Percentiles rank a stretch among this genome's conserved stretches.
Evolutionary conservation across 2,113 vertebrate species (phyloP).

Genomic region (Lepisosteus oculatus): DNA sequence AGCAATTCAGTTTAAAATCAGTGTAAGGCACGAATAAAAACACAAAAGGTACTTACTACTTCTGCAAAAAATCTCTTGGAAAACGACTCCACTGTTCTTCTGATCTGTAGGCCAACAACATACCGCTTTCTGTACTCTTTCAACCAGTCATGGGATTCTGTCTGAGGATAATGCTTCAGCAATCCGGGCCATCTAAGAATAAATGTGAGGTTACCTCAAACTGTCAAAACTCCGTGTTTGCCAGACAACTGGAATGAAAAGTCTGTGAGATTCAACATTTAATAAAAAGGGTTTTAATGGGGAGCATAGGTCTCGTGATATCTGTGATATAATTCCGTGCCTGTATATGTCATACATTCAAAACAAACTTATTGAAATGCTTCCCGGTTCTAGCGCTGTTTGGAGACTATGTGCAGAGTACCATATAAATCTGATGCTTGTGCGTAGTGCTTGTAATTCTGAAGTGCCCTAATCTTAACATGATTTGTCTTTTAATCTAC

Average conservation of each 20-base stretch:
- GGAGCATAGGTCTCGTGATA: neutral
- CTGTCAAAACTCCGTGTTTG: no score
- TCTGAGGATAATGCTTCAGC: conserved; percentile 85
- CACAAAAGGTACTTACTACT: conserved; percentile 71
- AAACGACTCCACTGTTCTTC: conserved; percentile 84
- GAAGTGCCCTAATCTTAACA: no score
- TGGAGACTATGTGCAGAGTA: no score
- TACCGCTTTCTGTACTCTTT: conserved; percentile 88
- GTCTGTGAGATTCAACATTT: neutral
- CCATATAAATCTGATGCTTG: no score
- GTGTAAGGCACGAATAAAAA: neutral
- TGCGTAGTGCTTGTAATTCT: no score
- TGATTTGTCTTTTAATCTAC: no score
- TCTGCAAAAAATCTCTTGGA: conserved; percentile 94
- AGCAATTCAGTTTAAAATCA: neutral
- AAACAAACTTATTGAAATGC: no score
- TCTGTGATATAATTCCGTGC: no score
- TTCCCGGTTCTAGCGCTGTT: no score
- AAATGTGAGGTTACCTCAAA: neutral
- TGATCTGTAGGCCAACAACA: conserved; percentile 81
- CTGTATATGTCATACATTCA: no score
- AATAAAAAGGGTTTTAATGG: neutral
- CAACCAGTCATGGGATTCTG: conserved; percentile 85
- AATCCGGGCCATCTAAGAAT: conserved; percentile 85
- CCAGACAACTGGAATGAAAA: no score